Evolutionary conservation across 2,888 invertebrate species (phyloP), one percentile per base, ranked within the genome.

Genomic region (Xanthorhoe designata): DNA sequence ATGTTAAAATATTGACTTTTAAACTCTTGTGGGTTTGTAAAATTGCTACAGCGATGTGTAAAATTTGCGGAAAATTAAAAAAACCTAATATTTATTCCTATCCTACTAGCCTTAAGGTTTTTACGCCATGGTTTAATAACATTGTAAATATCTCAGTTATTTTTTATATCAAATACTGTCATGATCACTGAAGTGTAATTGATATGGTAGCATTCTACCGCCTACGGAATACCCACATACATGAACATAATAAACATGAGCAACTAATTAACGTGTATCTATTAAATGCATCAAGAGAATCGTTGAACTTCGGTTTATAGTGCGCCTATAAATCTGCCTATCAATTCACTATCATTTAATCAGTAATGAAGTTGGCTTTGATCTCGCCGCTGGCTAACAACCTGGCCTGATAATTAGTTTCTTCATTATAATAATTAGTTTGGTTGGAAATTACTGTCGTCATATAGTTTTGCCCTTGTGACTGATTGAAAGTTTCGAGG

Each of bases 271-370:
- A 53, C 60, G 47, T 57, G 63, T 64, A 64, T 64, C 38, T 47
- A 61, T 63, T 56, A 66, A 63, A 63, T 53, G 35, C 64, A 64
- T 63, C 62, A 58, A 38, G 45, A 42, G 50, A 64, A 67, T 60
- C 63, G 59, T 69, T 65, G 59, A 60, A 60, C 56, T 69, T 64
- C 47, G 15, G 15, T 42, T 56, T 63, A 65, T 66, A 71, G 63
- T 55, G 63, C 65, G 61, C 47, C 63, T 60, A 71, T 74, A 74
- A 72, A 72, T 74, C 70, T 69, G 63, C 64, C 74, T 71, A 70
- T 74, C 73, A 70, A 69, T 71, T 52, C 67, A 4, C 64, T 69
- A 73, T 73, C 69, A 67, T 70, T 71, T 70, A 68, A 73, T 70
- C 71, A 66, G 71, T 67, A 73, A 73, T 71, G 65, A 71, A 66